These are phyloP conservation scores for Heloderma charlesbogerti DNA, from an alignment of 2,113 vertebrate species.

Conservation along the genomic window DNA sequence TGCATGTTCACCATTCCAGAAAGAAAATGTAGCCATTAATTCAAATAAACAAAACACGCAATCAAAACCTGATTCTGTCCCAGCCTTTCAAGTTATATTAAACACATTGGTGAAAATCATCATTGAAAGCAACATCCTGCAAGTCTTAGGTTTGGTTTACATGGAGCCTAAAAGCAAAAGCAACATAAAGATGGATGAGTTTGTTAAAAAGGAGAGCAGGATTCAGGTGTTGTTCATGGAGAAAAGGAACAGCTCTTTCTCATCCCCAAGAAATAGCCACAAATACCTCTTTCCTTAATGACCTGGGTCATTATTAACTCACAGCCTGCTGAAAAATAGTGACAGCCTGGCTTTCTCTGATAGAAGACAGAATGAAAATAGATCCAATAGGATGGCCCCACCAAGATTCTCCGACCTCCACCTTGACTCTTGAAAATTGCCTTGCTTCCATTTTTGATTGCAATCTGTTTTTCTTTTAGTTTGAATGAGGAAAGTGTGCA, in stretches of 20 bases:
- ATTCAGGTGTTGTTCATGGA: constrained; percentile 31
- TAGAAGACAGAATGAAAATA: background rate
- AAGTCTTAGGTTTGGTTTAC: constrained; percentile 54
- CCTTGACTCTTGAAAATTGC: no score
- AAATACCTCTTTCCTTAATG: constrained; percentile 28
- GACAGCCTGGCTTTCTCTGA: background rate
- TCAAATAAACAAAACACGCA: constrained; percentile 40
- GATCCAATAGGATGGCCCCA: no score
- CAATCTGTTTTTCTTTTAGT: no score
- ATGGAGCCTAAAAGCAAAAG: constrained; percentile 57
- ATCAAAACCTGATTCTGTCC: constrained; percentile 35
- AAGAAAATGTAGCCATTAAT: constrained; percentile 46
- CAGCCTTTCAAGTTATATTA: constrained; percentile 55
- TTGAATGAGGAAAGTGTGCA: no score
- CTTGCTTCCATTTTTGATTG: no score
- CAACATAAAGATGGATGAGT: constrained; percentile 61
- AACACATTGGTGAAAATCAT: constrained; percentile 59
- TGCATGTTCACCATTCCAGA: background rate
- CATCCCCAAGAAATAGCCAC: background rate
- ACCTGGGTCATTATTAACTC: background rate
- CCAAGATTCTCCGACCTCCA: no score
- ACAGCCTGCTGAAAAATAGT: constrained; percentile 9
- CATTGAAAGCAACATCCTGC: constrained; percentile 65
- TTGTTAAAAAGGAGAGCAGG: constrained; percentile 51
- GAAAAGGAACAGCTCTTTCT: constrained; percentile 41